Conservation (phyloP, 2,113 vertebrate species). For the Neolamprologus sp. region DNA sequence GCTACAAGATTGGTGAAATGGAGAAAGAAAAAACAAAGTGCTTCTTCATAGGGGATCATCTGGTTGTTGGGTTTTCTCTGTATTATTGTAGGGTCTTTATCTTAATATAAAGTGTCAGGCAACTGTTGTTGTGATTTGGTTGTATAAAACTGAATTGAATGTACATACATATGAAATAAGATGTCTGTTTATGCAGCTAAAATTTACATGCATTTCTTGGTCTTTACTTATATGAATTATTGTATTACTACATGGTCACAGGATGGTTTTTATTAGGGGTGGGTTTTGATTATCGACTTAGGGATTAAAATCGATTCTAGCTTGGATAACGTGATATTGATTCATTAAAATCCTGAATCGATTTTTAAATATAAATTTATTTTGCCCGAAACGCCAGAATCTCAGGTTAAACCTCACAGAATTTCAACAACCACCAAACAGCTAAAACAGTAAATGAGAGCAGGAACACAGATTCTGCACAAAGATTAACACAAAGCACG, state of each 20-base stretch:
- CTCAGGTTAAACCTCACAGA: not conserved
- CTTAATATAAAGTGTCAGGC: not conserved
- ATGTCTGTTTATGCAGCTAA: not conserved
- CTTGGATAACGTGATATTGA: not conserved
- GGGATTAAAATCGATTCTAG: not conserved
- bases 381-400: not conserved
- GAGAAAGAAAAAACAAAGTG: not conserved
- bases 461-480: not conserved
- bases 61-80: not conserved
- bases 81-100: not conserved
- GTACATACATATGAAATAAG: not conserved
- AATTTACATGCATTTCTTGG: not conserved
- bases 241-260: not conserved
- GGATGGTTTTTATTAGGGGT: not conserved
- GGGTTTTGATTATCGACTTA: not conserved
- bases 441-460: not conserved
- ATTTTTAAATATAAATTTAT: not conserved
- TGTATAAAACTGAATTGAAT: not conserved
- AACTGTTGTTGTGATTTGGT: not conserved
- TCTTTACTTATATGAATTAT: not conserved
- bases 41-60: not conserved
- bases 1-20: not conserved
- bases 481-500: not conserved
- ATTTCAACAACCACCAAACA: not conserved
- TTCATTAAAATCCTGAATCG: not conserved